Conservation (phyloP, 1,140 invertebrate species). For the Bombus soroeensis region DNA sequence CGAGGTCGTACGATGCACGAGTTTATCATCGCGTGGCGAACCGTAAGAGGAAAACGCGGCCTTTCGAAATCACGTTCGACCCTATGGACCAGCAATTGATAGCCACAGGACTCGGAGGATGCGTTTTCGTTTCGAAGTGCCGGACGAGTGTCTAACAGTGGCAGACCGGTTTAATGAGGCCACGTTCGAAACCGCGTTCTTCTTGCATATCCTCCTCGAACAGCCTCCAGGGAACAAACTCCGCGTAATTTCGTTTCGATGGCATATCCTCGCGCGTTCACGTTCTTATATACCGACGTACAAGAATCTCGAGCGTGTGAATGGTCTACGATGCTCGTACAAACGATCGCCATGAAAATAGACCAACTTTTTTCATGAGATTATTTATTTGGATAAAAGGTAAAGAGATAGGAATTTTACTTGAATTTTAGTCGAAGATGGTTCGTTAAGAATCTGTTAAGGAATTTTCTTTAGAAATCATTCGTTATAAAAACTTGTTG, state of each 20-base stretch:
- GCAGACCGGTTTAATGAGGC: slow-evolving; percentile 46
- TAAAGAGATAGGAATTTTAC: not conserved
- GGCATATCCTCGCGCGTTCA: not conserved
- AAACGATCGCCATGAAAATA: not conserved
- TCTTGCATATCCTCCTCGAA: slow-evolving; percentile 20
- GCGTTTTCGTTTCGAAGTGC: slow-evolving; percentile 13
- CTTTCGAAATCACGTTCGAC: slow-evolving; percentile 13
- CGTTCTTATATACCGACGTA: not conserved
- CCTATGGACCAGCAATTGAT: slow-evolving; percentile 7
- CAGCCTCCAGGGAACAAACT: not conserved
- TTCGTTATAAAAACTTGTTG: not conserved
- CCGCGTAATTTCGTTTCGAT: not conserved
- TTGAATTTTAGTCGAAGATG: not conserved
- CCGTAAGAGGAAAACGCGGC: not conserved
- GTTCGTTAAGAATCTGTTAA: not conserved
- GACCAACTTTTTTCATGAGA: not conserved
- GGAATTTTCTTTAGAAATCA: not conserved
- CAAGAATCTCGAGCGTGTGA: not conserved
- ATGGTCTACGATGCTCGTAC: not conserved
- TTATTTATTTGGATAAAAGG: not conserved
- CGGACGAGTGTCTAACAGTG: slow-evolving; percentile 14
- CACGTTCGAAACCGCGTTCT: slow-evolving; percentile 21
- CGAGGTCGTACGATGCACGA: not conserved
- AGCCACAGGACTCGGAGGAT: slow-evolving; percentile 14
- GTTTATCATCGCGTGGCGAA: slow-evolving; percentile 20